Conservation (phyloP, 2,113 vertebrate genomes). For the Chlorocebus sabaeus region DNA sequence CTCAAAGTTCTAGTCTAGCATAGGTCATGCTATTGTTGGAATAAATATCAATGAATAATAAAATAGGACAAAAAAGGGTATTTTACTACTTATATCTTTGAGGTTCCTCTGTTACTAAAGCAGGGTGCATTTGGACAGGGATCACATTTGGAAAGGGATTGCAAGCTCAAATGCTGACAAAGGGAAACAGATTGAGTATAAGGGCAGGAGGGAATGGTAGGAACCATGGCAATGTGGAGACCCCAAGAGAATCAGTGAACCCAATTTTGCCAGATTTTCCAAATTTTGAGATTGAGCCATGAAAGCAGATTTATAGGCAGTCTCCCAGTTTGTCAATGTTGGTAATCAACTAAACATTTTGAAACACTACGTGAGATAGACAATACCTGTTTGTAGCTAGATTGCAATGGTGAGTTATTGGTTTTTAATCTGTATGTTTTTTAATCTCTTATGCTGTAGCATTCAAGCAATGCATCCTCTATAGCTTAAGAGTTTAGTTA, state of each 20-base stretch:
- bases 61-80: not conserved
- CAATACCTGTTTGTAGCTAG: not conserved
- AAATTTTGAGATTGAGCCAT: not conserved
- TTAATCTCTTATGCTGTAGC: not conserved
- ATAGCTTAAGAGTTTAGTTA: not conserved
- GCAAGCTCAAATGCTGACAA: not conserved
- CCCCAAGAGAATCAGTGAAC: not conserved
- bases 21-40: not conserved
- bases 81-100: not conserved
- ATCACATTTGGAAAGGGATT: not conserved
- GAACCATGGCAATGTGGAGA: not conserved
- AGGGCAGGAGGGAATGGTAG: not conserved
- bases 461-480: not conserved
- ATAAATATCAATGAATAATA: not conserved
- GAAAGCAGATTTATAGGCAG: not conserved
- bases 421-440: not conserved
- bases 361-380: not conserved
- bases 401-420: not conserved
- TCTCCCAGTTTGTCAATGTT: not conserved
- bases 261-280: not conserved
- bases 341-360: not conserved
- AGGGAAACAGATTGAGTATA: not conserved
- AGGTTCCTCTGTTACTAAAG: not conserved
- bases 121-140: not conserved
- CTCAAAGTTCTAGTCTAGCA: not conserved